Evolutionary conservation across 2,797 vertebrate genomes (phyloP).

Genomic region (Enteromius viviparus): DNA sequence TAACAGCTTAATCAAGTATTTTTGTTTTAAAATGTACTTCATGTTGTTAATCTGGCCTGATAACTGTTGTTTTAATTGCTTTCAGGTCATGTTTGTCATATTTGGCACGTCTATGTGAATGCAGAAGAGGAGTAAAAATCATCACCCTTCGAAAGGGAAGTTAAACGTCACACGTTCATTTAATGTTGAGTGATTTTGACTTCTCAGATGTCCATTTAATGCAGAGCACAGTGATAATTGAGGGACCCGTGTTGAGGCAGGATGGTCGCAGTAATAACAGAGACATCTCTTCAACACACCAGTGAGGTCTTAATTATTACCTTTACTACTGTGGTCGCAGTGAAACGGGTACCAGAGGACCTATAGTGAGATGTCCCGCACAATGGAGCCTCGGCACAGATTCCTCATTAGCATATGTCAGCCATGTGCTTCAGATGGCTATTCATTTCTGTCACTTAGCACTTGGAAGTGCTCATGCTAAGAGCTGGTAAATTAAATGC

Average conservation of each 20-base stretch:
- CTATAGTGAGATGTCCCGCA: slow-evolving; percentile 44
- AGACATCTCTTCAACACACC: slow-evolving; percentile 54
- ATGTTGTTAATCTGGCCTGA: neutral
- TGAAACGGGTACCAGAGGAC: slow-evolving; percentile 42
- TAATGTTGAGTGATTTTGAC: slow-evolving; percentile 41
- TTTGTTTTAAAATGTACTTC: neutral
- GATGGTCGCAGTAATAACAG: slow-evolving; percentile 52
- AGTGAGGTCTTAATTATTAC: slow-evolving; percentile 63
- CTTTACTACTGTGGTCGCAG: slow-evolving; percentile 43
- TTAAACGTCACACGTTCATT: slow-evolving; percentile 27
- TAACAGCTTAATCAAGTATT: neutral
- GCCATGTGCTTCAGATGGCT: slow-evolving; percentile 47
- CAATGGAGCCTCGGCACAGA: slow-evolving; percentile 44
- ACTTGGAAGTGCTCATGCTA: slow-evolving; percentile 47
- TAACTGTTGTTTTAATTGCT: neutral
- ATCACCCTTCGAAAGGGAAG: slow-evolving; percentile 26
- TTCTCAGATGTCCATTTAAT: slow-evolving; percentile 37
- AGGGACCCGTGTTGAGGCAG: slow-evolving; percentile 40
- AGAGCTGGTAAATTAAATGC: slow-evolving; percentile 54
- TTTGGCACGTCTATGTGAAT: slow-evolving; percentile 28
- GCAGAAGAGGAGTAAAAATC: slow-evolving; percentile 34
- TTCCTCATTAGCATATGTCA: slow-evolving; percentile 60
- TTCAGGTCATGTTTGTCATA: slow-evolving; percentile 22
- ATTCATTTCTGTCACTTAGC: slow-evolving; percentile 62
- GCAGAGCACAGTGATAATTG: slow-evolving; percentile 43